Conservation (phyloP, 2,797 vertebrate species). For the Notamacropus eugenii region DNA sequence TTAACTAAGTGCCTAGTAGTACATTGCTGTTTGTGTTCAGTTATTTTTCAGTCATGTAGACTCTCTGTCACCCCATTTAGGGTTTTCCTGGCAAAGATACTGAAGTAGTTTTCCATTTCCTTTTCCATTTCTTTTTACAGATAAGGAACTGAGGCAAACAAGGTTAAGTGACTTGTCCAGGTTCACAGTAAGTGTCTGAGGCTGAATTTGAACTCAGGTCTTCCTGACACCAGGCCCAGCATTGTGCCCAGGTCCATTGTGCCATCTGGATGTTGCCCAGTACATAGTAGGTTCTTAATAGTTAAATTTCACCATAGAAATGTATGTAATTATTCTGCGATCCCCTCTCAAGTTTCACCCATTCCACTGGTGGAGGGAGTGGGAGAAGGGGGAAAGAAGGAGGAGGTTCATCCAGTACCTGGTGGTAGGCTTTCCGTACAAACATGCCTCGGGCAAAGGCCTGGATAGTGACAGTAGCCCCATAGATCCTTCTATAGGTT, state of each 20-base stretch:
- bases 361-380: neutral
- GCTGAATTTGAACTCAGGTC: neutral
- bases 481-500: conserved; percentile 84
- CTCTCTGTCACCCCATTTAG: neutral
- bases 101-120: neutral
- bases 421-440: conserved; percentile 89
- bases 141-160: neutral
- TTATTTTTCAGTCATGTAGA: neutral
- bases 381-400: rapidly evolving
- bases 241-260: neutral
- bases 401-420: conserved; percentile 83
- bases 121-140: neutral
- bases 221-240: neutral
- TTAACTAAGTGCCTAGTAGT: neutral
- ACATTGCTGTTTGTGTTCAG: neutral
- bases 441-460: conserved; percentile 92
- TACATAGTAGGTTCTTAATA: neutral
- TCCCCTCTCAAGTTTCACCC: neutral
- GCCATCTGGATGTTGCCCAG: neutral
- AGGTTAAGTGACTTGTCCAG: neutral
- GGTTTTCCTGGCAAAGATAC: neutral
- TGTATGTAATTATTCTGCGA: neutral
- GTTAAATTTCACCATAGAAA: neutral
- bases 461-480: conserved; percentile 90
- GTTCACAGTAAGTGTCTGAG: neutral